Conservation (phyloP, 2,797 vertebrate species). For the Acanthurus leucopareius region DNA sequence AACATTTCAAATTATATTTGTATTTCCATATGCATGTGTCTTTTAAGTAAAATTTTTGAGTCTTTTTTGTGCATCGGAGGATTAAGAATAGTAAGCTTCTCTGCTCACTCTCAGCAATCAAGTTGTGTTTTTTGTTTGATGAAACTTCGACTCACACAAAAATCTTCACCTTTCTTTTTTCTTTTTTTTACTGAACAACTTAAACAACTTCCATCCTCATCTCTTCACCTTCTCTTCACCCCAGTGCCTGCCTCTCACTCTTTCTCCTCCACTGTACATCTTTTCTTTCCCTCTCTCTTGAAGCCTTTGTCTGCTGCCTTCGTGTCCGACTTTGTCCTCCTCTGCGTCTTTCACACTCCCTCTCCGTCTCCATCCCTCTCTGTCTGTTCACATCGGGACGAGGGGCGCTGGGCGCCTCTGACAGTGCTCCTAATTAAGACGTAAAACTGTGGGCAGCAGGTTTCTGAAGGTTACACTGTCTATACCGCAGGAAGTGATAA, state of each 20-base stretch:
- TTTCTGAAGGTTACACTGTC: constrained; percentile 86
- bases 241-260: constrained; percentile 3
- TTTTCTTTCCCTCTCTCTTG: constrained; percentile 14
- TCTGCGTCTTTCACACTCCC: constrained; percentile 73
- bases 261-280: constrained; percentile 25
- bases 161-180: constrained; percentile 6
- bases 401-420: constrained; percentile 56
- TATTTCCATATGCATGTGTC: background rate
- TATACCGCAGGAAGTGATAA: constrained; percentile 80
- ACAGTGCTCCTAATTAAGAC: constrained; percentile 85
- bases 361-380: constrained; percentile 67
- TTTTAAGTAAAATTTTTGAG: background rate
- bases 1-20: background rate
- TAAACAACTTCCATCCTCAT: constrained; percentile 2
- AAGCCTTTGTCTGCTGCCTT: constrained; percentile 57
- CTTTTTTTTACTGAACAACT: background rate
- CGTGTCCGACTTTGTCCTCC: constrained; percentile 66
- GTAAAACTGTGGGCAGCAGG: constrained; percentile 84
- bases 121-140: background rate
- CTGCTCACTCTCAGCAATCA: background rate
- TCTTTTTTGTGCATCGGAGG: background rate
- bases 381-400: constrained; percentile 74
- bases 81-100: background rate
- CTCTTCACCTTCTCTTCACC: background rate
- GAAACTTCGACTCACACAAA: constrained; percentile 8